Evolutionary conservation across 2,797 vertebrate species (phyloP), one percentile per base, ranked within the genome.

Genomic region (Anniella stebbinsi): DNA sequence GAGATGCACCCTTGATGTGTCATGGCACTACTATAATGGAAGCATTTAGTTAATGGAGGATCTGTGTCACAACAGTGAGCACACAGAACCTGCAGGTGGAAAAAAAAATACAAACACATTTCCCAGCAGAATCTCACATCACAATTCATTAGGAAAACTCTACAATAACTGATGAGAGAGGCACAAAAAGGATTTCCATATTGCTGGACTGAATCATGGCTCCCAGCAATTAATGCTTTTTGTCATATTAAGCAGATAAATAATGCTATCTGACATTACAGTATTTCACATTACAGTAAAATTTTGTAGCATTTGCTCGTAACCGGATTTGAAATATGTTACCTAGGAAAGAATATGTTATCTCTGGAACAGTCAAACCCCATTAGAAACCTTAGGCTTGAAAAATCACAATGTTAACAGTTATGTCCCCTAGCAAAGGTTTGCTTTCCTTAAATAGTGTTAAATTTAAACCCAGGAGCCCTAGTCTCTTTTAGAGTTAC

Each of bases 261-360:
- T 97, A 97, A 97, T 97, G 94, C 96, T 95, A 97, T 97, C 93
- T 97, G 97, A 97, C 97, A 97, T 95, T 95, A 97, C 96, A 96
- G 95, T 97, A 97, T 97, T 97, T 97, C 97, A 97, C 96, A 96
- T 97, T 98, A 97, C 97, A 97, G 93, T 97, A 96, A 96, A 96
- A 96, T 97, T 97, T 97, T 95, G 92, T 97, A 96, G 90, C 51
- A 12, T 97, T 97, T 96, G 93, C 94, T 96, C 91, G 73, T 97
- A 98, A 98, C 97, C 89, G 33, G 94, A 97, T 88, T 97, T 97
- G 97, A 98, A 97, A 97, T 94, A 96, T 96, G 95, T 97, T 97
- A 97, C 97, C 96, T 97, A 97, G 96, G 94, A 97, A 97, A 97
- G 96, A 97, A 96, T 97, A 96, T 92, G 93, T 96, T 97, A 94